Evolutionary conservation across 2,113 vertebrate species (phyloP), one percentile per base, ranked within the genome.

Genomic region (Lethenteron reissneri): DNA sequence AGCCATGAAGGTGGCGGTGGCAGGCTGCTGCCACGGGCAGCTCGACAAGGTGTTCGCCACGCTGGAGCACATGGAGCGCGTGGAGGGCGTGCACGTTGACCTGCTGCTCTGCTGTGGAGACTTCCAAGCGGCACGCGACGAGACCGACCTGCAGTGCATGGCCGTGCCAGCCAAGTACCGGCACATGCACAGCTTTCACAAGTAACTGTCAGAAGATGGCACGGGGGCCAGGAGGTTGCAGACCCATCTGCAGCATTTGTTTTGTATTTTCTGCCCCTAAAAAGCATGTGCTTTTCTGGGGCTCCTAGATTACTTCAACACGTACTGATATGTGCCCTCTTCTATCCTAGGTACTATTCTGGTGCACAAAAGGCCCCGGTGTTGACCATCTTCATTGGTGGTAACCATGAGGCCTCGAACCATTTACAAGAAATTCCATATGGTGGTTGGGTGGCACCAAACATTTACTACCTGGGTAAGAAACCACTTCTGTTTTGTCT

Each of bases 371-470:
- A 83, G 73, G 91, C 90, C 12, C 90, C 92, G 0, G 77, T 99
- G 70, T 81, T 99, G 71, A 99, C 94, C 3, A 79, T 99, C 73
- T 99, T 99, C 76, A 89, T 99, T 57, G 94, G 94, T 9, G 94
- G 94, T 70, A 99, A 99, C 79, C 94, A 97, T 1, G 92, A 99
- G 77, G 92, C 91, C 3, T 96, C 92, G 57, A 97, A 97, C 75
- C 84, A 95, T 77, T 77, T 97, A 71, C 94, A 97, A 77, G 94
- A 95, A 77, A 83, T 96, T 71, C 84, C 88, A 0, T 97, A 94
- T 17, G 94, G 94, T 62, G 94, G 94, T 70, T 91, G 94, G 94
- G 94, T 92, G 69, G 94, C 91, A 0, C 94, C 91, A 64, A 96
- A 95, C 79, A 99, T 99, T 78, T 99, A 95, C 77, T 97, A 95